Conservation (phyloP, 1,140 invertebrate genomes). For the Apis dorsata region DNA sequence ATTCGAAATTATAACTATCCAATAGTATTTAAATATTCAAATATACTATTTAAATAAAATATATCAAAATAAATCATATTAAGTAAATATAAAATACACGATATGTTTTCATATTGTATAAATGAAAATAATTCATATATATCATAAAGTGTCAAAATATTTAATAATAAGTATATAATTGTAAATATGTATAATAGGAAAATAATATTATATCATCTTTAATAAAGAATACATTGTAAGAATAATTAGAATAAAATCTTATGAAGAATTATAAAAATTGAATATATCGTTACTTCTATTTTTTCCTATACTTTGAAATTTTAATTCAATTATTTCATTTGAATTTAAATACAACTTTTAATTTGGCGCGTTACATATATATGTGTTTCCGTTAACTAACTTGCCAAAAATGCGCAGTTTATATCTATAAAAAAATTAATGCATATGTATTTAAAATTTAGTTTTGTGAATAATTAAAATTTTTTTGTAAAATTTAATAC, state of each 20-base stretch:
- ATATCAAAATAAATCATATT: not conserved
- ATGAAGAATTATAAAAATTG: not conserved
- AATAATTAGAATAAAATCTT: conserved; percentile 29
- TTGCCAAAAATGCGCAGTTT: not conserved
- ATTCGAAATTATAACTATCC: not conserved
- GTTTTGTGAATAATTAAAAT: not conserved
- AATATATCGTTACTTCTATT: too few relatives aligned
- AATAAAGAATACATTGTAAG: conserved; percentile 11
- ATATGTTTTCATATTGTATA: conserved; percentile 29
- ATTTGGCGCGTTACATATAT: not conserved
- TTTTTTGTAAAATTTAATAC: not conserved
- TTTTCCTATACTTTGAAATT: not conserved
- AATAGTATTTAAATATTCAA: not conserved
- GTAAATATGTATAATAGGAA: conserved; percentile 49
- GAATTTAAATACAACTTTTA: not conserved
- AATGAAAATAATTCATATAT: conserved; percentile 22
- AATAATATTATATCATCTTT: not conserved
- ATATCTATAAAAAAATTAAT: not conserved
- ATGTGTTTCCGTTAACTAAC: not conserved
- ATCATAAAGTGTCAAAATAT: not conserved
- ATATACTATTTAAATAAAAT: not conserved
- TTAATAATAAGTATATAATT: conserved; percentile 20
- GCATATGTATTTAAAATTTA: not conserved
- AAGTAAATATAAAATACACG: not conserved
- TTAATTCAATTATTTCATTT: not conserved